A percentile compares a stretch with the other conserved stretches of the same genome.
Conservation (phyloP, 2,888 invertebrate genomes). For the Amiota minor region DNA sequence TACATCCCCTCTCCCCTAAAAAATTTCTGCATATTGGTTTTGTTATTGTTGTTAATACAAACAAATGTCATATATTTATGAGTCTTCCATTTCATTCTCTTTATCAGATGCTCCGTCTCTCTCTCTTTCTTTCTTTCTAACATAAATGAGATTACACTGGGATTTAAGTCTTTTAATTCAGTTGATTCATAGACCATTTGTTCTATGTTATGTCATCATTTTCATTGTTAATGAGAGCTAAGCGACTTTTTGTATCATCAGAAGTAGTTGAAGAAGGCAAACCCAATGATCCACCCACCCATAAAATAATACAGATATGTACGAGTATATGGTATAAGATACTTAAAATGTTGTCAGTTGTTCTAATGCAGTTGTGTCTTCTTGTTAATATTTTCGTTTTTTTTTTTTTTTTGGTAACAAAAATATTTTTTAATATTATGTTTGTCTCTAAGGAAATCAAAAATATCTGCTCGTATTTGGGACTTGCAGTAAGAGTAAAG, state of each 20-base stretch:
- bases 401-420: not conserved
- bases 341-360: slow-evolving; percentile 48
- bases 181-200: slow-evolving; percentile 31
- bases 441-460: not conserved
- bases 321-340: no score
- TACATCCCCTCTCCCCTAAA: not conserved
- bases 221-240: slow-evolving; percentile 47
- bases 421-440: not conserved
- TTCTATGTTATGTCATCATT: slow-evolving; percentile 48
- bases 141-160: not conserved
- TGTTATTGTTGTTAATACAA: slow-evolving; percentile 28
- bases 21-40: not conserved
- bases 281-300: no score
- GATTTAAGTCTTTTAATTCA: slow-evolving; percentile 13
- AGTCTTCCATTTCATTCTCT: not conserved
- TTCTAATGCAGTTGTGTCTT: slow-evolving; percentile 24
- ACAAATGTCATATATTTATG: slow-evolving; percentile 37
- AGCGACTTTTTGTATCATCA: slow-evolving; percentile 23
- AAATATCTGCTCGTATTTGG: no score
- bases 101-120: no score
- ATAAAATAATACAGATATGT: no score
- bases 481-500: no score
- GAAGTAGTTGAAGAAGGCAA: no score
- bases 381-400: not conserved
- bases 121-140: slow-evolving; percentile 20